These are phyloP conservation scores for Phalloptychus januarius DNA, from an alignment of 2,797 vertebrate genomes.

Conservation along the genomic window DNA sequence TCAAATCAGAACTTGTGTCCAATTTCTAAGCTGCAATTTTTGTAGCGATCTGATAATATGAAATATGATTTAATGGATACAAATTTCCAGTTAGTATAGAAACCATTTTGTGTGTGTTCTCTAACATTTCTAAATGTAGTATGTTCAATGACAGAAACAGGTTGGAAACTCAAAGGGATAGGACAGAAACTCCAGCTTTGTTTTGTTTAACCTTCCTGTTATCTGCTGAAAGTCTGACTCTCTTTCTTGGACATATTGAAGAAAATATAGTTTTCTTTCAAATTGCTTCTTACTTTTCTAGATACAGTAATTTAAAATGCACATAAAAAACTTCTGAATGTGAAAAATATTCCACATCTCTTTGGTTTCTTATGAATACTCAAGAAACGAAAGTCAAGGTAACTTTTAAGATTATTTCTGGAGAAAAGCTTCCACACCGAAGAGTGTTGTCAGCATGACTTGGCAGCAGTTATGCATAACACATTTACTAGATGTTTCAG, in stretches of 20 bases:
- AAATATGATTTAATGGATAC: not conserved
- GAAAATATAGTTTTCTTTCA: not conserved
- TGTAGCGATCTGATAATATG: not conserved
- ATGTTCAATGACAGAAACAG: not conserved
- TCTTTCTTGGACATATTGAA: not conserved
- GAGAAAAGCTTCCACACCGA: too few species aligned
- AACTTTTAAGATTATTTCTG: not conserved
- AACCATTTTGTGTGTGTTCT: not conserved
- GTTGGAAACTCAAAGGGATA: not conserved
- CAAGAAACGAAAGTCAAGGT: too few species aligned
- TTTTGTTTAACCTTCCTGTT: not conserved
- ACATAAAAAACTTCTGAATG: not conserved
- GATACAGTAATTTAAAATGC: not conserved
- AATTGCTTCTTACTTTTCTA: not conserved
- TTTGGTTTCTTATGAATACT: not conserved
- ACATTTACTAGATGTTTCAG: too few species aligned
- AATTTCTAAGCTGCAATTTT: not conserved
- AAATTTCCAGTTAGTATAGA: not conserved
- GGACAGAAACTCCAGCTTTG: not conserved
- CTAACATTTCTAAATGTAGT: not conserved
- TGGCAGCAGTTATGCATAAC: not conserved
- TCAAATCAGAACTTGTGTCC: not conserved
- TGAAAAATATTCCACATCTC: not conserved
- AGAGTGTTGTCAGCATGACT: not conserved
- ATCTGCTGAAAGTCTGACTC: not conserved